phyloP scores from a whole-genome alignment of 1,140 invertebrate genomes.

The Hestina assimilis region DNA sequence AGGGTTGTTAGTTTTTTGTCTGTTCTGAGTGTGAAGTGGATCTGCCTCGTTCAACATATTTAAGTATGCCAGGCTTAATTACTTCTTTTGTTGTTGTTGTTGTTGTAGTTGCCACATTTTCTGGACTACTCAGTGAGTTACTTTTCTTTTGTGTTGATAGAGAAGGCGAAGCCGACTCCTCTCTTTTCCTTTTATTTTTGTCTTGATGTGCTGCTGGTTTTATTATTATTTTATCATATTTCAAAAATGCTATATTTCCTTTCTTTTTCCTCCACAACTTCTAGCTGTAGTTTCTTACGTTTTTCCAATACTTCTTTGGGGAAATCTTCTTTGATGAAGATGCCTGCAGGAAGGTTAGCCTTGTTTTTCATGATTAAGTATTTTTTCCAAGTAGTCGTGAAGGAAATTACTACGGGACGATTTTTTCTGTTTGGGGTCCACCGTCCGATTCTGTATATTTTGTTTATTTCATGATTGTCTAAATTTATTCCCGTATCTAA shows the following conservation, averaged over 20 bases:
- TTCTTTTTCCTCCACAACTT: conserved; percentile 19
- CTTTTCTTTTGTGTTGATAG: conserved; percentile 19
- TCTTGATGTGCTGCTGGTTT: conserved; percentile 15
- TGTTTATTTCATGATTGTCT: conserved; percentile 32
- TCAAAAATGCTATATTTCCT: conserved; percentile 18
- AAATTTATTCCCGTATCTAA: conserved; percentile 19
- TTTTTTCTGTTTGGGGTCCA: conserved; percentile 8
- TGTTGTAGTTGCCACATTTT: not conserved
- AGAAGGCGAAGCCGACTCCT: conserved; percentile 10
- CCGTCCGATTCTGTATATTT: conserved; percentile 33
- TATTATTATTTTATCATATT: conserved; percentile 30
- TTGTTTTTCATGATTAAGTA: conserved; percentile 24
- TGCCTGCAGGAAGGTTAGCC: not conserved
- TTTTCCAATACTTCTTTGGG: conserved; percentile 18
- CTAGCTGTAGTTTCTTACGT: conserved; percentile 10
- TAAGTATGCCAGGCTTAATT: conserved; percentile 25
- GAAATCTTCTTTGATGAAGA: conserved; percentile 18
- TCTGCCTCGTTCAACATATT: conserved; percentile 24
- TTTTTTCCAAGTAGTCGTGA: conserved; percentile 41
- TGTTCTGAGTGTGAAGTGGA: conserved; percentile 10
- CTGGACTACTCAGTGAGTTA: too few species aligned
- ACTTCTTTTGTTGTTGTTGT: conserved; percentile 13
- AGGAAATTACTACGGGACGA: conserved; percentile 25
- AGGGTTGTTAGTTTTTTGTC: conserved; percentile 19
- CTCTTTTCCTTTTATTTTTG: conserved; percentile 32